phyloP scores from a whole-genome alignment of 2,113 vertebrate species.

The Rattus rattus region DNA sequence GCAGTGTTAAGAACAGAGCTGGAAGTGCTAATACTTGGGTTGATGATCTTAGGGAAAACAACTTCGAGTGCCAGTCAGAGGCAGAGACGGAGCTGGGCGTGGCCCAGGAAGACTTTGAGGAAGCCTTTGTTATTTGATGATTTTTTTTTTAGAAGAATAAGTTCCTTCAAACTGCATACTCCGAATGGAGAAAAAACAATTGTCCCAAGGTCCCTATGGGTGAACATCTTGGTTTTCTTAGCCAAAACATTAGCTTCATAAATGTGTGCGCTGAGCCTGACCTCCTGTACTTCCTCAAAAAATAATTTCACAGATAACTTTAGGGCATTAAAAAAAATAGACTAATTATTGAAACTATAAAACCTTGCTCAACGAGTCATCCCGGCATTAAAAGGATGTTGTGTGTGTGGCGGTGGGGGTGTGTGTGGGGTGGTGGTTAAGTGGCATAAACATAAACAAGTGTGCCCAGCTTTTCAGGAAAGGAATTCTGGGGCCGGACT shows the following conservation, averaged over 20 bases:
- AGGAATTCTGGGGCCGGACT: not conserved
- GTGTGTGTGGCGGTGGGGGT: no score
- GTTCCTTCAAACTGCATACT: not conserved
- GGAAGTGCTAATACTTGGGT: not conserved
- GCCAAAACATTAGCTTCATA: not conserved
- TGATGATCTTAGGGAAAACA: not conserved
- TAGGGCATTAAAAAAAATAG: not conserved
- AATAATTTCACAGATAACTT: not conserved
- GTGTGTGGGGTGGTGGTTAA: not conserved
- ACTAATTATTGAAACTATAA: not conserved
- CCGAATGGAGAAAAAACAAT: not conserved
- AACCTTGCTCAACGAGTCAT: not conserved
- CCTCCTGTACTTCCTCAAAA: not conserved
- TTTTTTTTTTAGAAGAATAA: not conserved
- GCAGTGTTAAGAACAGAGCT: not conserved
- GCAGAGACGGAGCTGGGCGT: fast-evolving
- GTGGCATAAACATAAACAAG: not conserved
- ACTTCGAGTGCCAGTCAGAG: not conserved
- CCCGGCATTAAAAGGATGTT: not conserved
- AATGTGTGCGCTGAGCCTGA: not conserved
- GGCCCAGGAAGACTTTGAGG: not conserved
- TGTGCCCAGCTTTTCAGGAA: not conserved
- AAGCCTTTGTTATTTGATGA: not conserved
- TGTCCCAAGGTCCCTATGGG: not conserved
- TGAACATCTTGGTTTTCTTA: not conserved